Conservation (phyloP, 2,797 vertebrate genomes). For the Prunella strophiata region DNA sequence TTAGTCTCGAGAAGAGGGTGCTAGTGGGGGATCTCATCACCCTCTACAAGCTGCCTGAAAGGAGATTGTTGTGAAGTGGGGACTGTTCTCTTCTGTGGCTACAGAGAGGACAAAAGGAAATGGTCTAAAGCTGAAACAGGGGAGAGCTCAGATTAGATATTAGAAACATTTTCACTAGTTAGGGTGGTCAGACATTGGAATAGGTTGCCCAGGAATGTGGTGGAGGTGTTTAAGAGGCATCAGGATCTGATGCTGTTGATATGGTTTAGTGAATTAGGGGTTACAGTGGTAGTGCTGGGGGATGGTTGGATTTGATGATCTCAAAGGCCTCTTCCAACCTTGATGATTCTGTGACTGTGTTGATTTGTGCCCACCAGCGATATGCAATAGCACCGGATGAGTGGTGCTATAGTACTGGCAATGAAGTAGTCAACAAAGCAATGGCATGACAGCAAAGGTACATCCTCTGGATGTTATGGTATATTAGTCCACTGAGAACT, state of each 20-base stretch:
- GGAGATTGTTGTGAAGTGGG: neutral
- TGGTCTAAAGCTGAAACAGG: neutral
- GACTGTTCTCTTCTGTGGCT: neutral
- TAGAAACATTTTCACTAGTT: neutral
- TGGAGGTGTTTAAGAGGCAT: neutral
- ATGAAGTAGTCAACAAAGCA: neutral
- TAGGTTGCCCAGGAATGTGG: neutral
- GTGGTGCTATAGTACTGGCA: accelerated
- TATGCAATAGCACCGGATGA: neutral
- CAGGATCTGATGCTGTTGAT: neutral
- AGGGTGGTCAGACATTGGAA: neutral
- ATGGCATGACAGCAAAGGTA: neutral
- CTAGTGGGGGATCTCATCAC: accelerated
- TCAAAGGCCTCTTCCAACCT: neutral
- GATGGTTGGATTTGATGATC: neutral
- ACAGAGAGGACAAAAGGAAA: neutral
- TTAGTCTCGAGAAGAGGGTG: neutral
- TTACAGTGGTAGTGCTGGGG: neutral
- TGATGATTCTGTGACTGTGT: neutral
- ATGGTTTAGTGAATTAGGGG: neutral
- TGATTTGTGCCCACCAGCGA: neutral
- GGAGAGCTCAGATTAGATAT: neutral
- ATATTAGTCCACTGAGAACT: neutral
- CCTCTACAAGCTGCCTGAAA: neutral
- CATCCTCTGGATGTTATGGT: accelerated